Conservation (phyloP, 2,113 vertebrate genomes). For the Elephas maximus region DNA sequence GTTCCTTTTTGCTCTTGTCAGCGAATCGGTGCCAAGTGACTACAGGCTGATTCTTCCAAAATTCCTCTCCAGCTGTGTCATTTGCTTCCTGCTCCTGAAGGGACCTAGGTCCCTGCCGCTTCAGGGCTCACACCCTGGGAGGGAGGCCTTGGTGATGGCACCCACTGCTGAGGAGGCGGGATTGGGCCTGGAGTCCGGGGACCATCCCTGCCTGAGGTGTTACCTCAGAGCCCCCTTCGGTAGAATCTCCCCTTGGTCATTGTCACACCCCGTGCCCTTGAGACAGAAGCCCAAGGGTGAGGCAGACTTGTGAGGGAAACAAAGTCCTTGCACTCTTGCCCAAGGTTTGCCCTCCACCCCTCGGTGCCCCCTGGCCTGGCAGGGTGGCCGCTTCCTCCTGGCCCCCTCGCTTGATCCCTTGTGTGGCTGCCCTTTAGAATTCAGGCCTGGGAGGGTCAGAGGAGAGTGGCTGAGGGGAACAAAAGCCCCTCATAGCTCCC, state of each 20-base stretch:
- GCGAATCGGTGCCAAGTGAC: not conserved
- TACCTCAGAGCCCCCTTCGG: not conserved
- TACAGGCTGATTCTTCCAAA: not conserved
- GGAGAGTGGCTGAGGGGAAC: not conserved
- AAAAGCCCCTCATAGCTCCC: not conserved
- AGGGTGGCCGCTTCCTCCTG: not conserved
- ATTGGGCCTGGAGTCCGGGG: not conserved
- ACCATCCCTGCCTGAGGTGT: not conserved
- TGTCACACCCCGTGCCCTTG: not conserved
- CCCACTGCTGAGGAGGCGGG: fast-evolving
- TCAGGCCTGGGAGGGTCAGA: not conserved
- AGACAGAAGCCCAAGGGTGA: not conserved
- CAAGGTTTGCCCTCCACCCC: not conserved
- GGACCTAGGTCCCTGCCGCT: not conserved
- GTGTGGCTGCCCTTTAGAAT: not conserved
- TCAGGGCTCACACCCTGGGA: fast-evolving
- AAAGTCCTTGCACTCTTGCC: not conserved
- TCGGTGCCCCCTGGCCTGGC: not conserved
- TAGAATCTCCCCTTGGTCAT: not conserved
- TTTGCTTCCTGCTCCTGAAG: not conserved
- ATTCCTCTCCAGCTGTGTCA: not conserved
- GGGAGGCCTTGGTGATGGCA: not conserved
- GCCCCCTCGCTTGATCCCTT: not conserved
- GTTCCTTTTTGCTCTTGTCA: not conserved
- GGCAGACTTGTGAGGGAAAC: not conserved